phyloP scores from a whole-genome alignment of 2,797 vertebrate genomes.

The Microctenopoma steveboyesi region DNA sequence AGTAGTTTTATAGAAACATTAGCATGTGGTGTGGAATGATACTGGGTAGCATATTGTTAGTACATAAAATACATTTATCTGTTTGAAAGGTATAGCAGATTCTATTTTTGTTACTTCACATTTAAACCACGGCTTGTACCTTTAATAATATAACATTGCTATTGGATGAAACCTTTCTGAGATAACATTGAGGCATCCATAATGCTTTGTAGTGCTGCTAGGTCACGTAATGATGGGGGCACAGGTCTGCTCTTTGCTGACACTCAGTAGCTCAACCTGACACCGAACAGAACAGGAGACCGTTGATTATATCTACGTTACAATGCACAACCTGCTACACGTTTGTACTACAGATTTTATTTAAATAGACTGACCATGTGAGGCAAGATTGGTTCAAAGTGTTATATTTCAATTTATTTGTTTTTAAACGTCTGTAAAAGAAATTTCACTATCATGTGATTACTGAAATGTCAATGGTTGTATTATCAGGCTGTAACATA shows the following conservation, averaged over 20 bases:
- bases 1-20: not conserved
- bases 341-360: too few relatives aligned
- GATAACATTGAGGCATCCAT: slow-evolving; percentile 10
- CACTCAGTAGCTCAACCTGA: slow-evolving; percentile 34
- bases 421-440: too few relatives aligned
- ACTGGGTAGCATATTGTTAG: too few relatives aligned
- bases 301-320: slow-evolving; percentile 41
- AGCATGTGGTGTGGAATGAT: too few relatives aligned
- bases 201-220: slow-evolving; percentile 27
- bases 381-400: not conserved
- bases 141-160: not conserved
- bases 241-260: slow-evolving; percentile 25
- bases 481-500: too few relatives aligned
- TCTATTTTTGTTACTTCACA: not conserved
- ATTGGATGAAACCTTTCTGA: too few relatives aligned
- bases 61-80: too few relatives aligned
- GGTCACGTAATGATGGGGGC: slow-evolving; percentile 16
- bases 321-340: not conserved
- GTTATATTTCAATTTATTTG: too few relatives aligned
- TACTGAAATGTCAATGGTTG: too few relatives aligned
- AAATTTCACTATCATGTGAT: too few relatives aligned
- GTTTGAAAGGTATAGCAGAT: too few relatives aligned
- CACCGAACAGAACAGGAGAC: slow-evolving; percentile 30
- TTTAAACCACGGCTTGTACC: not conserved
- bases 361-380: slow-evolving; percentile 2